phyloP scores from a whole-genome alignment of 2,113 vertebrate genomes.

The Lepisosteus osseus region DNA sequence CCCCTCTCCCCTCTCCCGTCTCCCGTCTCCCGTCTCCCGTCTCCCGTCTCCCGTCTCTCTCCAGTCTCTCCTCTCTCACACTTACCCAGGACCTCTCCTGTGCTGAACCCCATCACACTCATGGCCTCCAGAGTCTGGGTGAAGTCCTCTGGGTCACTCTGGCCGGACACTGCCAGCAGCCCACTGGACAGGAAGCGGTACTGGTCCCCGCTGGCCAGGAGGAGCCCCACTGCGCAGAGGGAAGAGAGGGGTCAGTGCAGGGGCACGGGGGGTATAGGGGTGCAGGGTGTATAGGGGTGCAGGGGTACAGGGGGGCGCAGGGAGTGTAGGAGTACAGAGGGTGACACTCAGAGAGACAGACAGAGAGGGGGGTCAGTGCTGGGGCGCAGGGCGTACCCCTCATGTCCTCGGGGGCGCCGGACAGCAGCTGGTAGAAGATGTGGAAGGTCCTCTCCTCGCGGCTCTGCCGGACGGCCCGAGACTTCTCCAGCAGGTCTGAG shows the following conservation, averaged over 20 bases:
- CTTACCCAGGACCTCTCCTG: slow-evolving; percentile 80
- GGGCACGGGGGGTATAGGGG: no score
- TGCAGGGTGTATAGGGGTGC: neutral
- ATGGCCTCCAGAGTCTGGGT: slow-evolving; percentile 88
- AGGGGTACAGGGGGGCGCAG: no score
- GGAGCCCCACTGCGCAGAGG: slow-evolving; percentile 67
- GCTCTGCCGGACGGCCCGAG: slow-evolving; percentile 82
- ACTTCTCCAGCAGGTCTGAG: slow-evolving; percentile 86
- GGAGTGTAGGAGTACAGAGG: neutral
- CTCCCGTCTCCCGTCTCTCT: no score
- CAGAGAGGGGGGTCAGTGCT: neutral
- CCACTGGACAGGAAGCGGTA: slow-evolving; percentile 84
- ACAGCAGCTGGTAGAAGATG: slow-evolving; percentile 83
- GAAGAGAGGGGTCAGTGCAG: neutral
- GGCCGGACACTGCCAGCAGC: slow-evolving; percentile 68
- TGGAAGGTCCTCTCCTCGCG: slow-evolving; percentile 88
- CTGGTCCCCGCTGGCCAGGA: slow-evolving; percentile 71
- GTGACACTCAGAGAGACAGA: neutral
- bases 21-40: no score
- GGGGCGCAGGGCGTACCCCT: slow-evolving; percentile 56
- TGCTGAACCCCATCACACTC: slow-evolving; percentile 81
- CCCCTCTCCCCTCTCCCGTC: neutral
- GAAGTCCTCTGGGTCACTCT: slow-evolving; percentile 84
- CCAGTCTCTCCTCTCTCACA: neutral
- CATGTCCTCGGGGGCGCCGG: slow-evolving; percentile 70